phyloP scores from a whole-genome alignment of 2,797 vertebrate species.

The Podarcis lilfordi region DNA sequence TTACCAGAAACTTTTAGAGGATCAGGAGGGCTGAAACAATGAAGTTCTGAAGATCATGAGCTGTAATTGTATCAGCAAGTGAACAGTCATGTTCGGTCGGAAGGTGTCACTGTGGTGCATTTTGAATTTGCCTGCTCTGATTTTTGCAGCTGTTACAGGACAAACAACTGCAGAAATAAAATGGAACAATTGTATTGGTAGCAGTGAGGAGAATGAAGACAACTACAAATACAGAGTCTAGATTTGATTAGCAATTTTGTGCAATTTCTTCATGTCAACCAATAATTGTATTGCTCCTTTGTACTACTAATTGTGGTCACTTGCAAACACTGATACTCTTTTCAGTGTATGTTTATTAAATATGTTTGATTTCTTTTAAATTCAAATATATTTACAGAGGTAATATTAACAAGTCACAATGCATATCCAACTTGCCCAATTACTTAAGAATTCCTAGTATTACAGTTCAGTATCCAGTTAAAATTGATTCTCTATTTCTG shows the following conservation, averaged over 20 bases:
- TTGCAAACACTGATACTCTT: not conserved
- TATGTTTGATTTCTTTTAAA: not conserved
- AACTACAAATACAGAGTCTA: not conserved
- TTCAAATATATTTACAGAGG: not conserved
- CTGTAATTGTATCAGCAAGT: conserved; percentile 74
- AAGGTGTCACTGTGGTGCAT: not conserved
- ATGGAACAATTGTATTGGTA: not conserved
- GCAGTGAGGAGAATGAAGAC: not conserved
- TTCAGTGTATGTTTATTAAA: not conserved
- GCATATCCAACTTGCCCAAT: not conserved
- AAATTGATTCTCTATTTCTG: not conserved
- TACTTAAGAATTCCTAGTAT: not conserved
- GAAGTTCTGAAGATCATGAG: not conserved
- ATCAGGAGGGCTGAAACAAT: no score
- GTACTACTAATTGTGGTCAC: not conserved
- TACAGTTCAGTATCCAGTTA: not conserved
- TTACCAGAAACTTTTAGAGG: no score
- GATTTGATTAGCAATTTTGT: not conserved
- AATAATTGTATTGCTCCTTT: not conserved
- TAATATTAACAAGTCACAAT: not conserved
- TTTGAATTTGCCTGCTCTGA: not conserved
- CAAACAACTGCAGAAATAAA: conserved; percentile 9
- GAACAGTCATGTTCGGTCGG: conserved; percentile 85
- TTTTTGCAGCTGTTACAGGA: conserved; percentile 10
- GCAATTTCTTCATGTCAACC: not conserved